Evolutionary conservation across 2,888 invertebrate species (phyloP), one percentile per base, ranked within the genome.

Genomic region (Tuberolachnus salignus): DNA sequence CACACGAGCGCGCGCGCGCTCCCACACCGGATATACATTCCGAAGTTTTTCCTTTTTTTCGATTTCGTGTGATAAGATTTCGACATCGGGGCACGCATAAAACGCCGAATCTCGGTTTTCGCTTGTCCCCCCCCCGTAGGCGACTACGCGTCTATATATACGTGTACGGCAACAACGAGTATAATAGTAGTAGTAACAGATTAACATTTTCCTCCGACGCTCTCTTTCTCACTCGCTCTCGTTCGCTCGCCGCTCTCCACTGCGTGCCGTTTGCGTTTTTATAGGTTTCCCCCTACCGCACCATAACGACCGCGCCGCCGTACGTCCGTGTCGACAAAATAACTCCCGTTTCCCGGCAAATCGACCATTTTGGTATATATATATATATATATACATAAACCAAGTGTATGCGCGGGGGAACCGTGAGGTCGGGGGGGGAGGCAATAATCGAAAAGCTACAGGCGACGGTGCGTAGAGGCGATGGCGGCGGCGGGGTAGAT

Each of bases 381-480:
- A 23, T 44, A 21, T 59, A 3, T 51, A 23, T 55, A 55, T 66
- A 74, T 23, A 63, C 21, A 42, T 16, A n/a, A 13, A 46, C 4
- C 13, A n/a, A 19, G 67, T 19, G 8, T 3, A n/a, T 34, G 34
- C n/a, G 53, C 14, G 69, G 6, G 44, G 8, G 67, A 34, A 44
- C 16, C 14, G 67, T 53, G 53, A 34, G 34, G 9, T 19, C 10
- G 49, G 69, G 4, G 69, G 59, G 34, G 23, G 69, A 78, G 78
- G 78, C 78, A 78, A 78, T 78, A 78, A 78, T 78, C 78, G 78
- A 78, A 78, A 78, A 78, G 78, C 78, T 78, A 78, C 78, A 69
- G 69, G 75, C 72, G 21, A 63, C 61, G 72, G 59, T n/a, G 10
- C 55, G 55, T 53, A 4, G 34, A 4, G 69, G 64, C 44, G 69